These are phyloP conservation scores for Leptatherina wallacei DNA, from an alignment of 2,797 vertebrate species.

Conservation along the genomic window DNA sequence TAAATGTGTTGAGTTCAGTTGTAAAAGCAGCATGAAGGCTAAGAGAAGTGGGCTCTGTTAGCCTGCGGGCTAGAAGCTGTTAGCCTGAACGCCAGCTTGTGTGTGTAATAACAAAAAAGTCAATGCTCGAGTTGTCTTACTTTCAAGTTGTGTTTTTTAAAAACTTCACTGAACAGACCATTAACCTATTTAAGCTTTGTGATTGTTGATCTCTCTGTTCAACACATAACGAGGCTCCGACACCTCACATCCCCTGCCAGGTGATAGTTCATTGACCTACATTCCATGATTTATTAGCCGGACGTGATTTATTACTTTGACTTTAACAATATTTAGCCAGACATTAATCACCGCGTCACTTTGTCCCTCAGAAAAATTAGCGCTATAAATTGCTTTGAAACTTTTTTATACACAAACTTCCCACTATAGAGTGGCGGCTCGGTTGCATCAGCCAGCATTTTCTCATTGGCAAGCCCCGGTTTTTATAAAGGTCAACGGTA, in stretches of 20 bases:
- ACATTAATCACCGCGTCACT: constrained; percentile 46
- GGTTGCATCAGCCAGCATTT: constrained; percentile 53
- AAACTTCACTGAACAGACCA: background rate
- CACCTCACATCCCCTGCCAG: background rate
- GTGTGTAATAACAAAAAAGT: no score
- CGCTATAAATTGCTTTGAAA: constrained; percentile 21
- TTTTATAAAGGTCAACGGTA: constrained; percentile 60
- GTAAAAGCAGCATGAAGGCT: background rate
- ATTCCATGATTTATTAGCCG: constrained; percentile 42
- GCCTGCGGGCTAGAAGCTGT: background rate
- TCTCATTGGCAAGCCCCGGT: constrained; percentile 48
- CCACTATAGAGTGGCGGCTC: constrained; percentile 35
- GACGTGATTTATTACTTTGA: constrained; percentile 56
- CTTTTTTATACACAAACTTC: constrained; percentile 19
- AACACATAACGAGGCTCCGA: background rate
- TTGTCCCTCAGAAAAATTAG: constrained; percentile 37
- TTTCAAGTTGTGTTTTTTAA: background rate
- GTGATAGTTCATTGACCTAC: constrained; percentile 46
- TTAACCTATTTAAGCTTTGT: background rate
- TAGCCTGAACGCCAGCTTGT: no score
- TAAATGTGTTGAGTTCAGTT: background rate
- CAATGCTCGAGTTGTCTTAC: background rate
- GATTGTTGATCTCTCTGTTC: background rate
- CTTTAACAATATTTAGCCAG: constrained; percentile 52
- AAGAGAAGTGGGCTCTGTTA: background rate